Conservation (phyloP, 2,888 invertebrate species). For the Polietes domitor region DNA sequence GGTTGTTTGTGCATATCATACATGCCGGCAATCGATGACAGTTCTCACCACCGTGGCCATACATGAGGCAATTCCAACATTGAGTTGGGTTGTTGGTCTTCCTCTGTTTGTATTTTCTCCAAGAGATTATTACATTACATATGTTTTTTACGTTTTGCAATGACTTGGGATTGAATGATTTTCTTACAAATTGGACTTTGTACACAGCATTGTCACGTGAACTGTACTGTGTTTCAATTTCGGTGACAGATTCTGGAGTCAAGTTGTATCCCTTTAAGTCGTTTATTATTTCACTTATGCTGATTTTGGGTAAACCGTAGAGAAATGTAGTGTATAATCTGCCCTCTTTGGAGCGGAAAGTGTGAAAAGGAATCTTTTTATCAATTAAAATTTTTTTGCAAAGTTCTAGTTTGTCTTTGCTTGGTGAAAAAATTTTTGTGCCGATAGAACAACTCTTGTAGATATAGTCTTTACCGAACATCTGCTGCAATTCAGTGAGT, state of each 20-base stretch:
- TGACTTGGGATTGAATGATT: no score
- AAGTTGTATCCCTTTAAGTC: constrained; percentile 32
- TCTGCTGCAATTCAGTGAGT: no score
- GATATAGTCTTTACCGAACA: no score
- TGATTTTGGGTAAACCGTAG: not conserved
- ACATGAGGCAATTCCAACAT: no score
- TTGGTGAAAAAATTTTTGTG: constrained; percentile 36
- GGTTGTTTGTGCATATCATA: no score
- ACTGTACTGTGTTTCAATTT: constrained; percentile 34
- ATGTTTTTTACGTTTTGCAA: no score
- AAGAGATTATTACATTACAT: no score
- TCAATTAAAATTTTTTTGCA: constrained; percentile 31
- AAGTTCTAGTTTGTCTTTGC: not conserved
- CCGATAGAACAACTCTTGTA: constrained; percentile 8
- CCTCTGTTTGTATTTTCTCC: no score
- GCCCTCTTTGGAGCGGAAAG: constrained; percentile 25
- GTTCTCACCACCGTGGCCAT: no score
- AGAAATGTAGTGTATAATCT: constrained; percentile 19
- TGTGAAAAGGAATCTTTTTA: constrained; percentile 27
- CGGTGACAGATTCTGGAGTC: constrained; percentile 25
- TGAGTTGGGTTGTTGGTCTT: no score
- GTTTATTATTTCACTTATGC: constrained; percentile 29
- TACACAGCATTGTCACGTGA: constrained; percentile 24
- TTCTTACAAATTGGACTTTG: no score
- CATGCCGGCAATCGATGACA: no score